Conservation (phyloP, 2,113 vertebrate species). For the Varanus komodoensis region DNA sequence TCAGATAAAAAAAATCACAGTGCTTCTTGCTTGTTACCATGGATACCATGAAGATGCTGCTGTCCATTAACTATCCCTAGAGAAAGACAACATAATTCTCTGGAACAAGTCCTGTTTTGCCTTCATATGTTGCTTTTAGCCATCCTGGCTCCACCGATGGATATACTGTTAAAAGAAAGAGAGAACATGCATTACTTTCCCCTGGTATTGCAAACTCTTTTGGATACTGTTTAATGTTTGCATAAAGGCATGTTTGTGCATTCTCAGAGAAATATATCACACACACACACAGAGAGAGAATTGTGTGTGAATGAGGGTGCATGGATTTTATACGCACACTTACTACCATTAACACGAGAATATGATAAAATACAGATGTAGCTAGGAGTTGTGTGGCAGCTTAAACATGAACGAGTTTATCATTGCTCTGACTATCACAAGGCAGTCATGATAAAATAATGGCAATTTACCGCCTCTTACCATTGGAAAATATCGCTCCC, state of each 20-base stretch:
- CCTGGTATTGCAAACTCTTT: background rate
- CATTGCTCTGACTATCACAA: too few relatives aligned
- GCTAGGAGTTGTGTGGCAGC: background rate
- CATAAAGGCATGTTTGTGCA: background rate
- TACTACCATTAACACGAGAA: background rate
- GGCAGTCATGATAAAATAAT: background rate
- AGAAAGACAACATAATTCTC: conserved; percentile 95
- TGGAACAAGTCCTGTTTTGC: conserved; percentile 92
- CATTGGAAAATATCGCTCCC: conserved; percentile 93
- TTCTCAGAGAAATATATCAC: background rate
- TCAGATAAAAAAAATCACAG: conserved; percentile 82
- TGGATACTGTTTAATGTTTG: background rate
- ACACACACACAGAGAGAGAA: background rate
- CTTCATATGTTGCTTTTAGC: conserved; percentile 94
- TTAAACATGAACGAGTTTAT: background rate
- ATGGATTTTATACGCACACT: too few relatives aligned
- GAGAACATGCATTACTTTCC: background rate
- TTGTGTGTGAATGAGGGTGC: background rate
- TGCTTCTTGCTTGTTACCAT: conserved; percentile 85
- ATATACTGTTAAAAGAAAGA: conserved; percentile 81
- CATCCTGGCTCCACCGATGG: conserved; percentile 94
- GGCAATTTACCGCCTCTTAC: conserved; percentile 73
- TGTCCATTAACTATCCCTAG: conserved; percentile 77
- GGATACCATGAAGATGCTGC: conserved; percentile 92
- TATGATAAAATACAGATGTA: background rate